phyloP scores from a whole-genome alignment of 1,140 invertebrate genomes.

The Pomacea maculata region DNA sequence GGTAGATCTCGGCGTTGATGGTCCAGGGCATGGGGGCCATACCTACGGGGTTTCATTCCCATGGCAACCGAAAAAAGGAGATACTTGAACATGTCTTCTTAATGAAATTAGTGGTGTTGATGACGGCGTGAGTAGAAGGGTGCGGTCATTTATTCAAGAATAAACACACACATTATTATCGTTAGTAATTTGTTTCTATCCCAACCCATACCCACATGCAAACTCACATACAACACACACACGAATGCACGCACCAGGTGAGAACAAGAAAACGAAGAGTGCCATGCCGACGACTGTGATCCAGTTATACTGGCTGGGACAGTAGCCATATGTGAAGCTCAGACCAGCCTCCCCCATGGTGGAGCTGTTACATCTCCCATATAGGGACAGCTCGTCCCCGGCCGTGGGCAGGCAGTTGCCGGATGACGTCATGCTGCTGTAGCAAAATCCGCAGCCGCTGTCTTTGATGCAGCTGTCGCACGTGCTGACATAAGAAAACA shows the following conservation, averaged over 20 bases:
- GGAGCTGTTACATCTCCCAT: slow-evolving; percentile 40
- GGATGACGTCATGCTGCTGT: slow-evolving; percentile 19
- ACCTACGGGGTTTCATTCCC: slow-evolving; percentile 49
- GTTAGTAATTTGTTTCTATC: neutral
- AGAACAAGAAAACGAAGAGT: slow-evolving; percentile 69
- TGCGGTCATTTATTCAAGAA: neutral
- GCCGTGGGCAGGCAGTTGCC: slow-evolving; percentile 53
- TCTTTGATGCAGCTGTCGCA: slow-evolving; percentile 65
- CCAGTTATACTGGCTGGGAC: slow-evolving; percentile 68
- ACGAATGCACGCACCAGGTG: slow-evolving; percentile 62
- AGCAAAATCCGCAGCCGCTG: slow-evolving; percentile 68
- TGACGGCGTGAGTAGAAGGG: no score
- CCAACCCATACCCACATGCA: neutral
- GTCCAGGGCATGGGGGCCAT: slow-evolving; percentile 75
- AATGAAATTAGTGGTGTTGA: no score
- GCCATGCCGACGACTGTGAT: slow-evolving; percentile 67
- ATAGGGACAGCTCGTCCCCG: slow-evolving; percentile 33
- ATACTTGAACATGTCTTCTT: no score
- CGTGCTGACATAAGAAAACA: slow-evolving; percentile 44
- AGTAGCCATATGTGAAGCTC: slow-evolving; percentile 66
- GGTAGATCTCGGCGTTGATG: slow-evolving; percentile 75
- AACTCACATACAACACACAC: neutral
- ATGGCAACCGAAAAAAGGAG: neutral
- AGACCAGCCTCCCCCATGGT: slow-evolving; percentile 33
- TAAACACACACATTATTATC: neutral